A percentile compares a stretch with the other conserved stretches of the same genome.
Evolutionary conservation across 2,888 invertebrate species (phyloP).

Genomic region (Caenorhabditis uteleia): DNA sequence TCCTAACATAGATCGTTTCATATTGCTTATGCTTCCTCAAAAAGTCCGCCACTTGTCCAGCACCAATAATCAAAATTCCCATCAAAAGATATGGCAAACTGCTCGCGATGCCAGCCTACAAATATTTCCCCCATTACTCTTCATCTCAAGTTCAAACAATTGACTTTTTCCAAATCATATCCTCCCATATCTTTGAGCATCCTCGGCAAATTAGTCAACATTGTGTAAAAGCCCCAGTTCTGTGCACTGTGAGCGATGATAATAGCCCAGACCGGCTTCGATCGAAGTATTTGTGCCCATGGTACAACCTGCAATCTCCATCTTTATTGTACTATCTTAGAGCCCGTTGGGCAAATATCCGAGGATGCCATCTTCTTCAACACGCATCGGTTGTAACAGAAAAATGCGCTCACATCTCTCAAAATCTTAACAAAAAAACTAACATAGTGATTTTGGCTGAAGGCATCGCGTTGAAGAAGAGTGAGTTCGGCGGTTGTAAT

Average conservation of each 20-base stretch:
- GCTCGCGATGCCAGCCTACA: constrained; percentile 82
- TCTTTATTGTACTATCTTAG: constrained; percentile 3
- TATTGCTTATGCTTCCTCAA: constrained; percentile 71
- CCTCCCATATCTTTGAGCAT: constrained; percentile 71
- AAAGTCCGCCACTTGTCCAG: constrained; percentile 85
- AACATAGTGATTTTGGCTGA: constrained; percentile 55
- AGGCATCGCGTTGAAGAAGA: constrained; percentile 69
- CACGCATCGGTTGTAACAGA: too few relatives aligned
- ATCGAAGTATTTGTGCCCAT: constrained; percentile 71
- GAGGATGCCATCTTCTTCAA: too few relatives aligned
- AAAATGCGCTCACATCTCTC: too few relatives aligned
- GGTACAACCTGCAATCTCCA: constrained; percentile 63
- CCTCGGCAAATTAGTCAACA: constrained; percentile 72
- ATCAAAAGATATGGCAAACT: constrained; percentile 88
- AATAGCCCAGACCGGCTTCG: constrained; percentile 72
- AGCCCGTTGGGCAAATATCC: neutral
- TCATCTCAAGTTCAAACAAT: neutral
- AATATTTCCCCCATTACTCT: neutral
- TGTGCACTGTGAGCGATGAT: constrained; percentile 71
- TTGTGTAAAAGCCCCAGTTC: constrained; percentile 73
- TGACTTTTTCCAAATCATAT: constrained; percentile 55
- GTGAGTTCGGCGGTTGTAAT: constrained; percentile 71
- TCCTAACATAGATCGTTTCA: constrained; percentile 78
- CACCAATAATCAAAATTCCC: constrained; percentile 81
- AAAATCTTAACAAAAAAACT: constrained; percentile 43